A percentile compares a stretch with the other conserved stretches of the same genome.
Evolutionary conservation across 2,113 vertebrate genomes (phyloP).

Genomic region (Clarias gariepinus): DNA sequence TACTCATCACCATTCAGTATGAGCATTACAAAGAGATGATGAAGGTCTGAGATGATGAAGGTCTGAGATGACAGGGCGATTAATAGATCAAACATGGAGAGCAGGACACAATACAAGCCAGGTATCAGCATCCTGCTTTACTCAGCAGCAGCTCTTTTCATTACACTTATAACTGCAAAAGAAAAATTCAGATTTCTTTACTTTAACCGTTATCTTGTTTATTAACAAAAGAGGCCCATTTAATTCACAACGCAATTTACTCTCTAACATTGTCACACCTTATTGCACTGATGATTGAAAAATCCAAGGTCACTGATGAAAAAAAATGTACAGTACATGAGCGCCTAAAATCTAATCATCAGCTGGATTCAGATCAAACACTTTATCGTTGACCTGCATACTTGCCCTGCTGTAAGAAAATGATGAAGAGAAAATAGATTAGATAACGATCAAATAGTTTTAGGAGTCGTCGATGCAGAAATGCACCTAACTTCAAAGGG

Average conservation of each 20-base stretch:
- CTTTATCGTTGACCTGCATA: not conserved
- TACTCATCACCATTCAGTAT: not conserved
- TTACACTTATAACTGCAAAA: not conserved
- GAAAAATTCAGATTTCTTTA: not conserved
- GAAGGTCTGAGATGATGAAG: conserved; percentile 7
- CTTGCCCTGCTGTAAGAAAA: not conserved
- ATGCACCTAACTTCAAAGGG: not conserved
- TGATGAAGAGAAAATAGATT: not conserved
- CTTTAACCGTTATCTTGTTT: not conserved
- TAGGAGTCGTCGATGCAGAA: not conserved
- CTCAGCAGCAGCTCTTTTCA: not conserved
- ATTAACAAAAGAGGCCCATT: not conserved
- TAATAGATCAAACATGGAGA: not conserved
- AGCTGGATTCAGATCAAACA: not conserved
- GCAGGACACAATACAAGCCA: not conserved
- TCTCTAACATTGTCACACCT: not conserved
- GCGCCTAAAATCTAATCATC: not conserved
- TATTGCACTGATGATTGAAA: not conserved
- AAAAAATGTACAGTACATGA: not conserved
- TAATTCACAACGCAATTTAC: not conserved
- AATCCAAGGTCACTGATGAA: not conserved
- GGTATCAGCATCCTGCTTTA: not conserved
- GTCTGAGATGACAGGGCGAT: not conserved
- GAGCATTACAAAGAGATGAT: not conserved
- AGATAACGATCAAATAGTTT: not conserved